Base-by-base conservation (phyloP, 2,888 invertebrate genomes). In the Scaptomyza flava region DNA sequence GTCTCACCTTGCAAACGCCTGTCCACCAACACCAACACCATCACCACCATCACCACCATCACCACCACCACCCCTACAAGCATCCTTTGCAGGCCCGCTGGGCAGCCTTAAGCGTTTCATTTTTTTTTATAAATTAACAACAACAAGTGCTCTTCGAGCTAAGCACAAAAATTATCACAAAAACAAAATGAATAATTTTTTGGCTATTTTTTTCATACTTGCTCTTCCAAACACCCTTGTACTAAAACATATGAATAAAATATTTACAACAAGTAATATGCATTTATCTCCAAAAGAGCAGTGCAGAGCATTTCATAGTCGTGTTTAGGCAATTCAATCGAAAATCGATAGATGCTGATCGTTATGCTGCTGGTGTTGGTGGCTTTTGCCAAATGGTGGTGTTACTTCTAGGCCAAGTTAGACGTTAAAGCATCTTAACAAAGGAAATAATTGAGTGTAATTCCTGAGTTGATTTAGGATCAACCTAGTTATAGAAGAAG, bases 61-160 rank as follows among this genome's bases (percentile, higher is more conserved):
- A 2, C 38, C 38, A 38, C 8, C 14, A 4, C n/a, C 14, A 14
- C 36, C 34, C n/a, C 11, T 9, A 5, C 33, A 6, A 9, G 2
- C 4, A 4, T 9, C 17, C 9, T 5, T 42, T 31, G 46, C 48
- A 50, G 52, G 30, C 50, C 62, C 53, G 34, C 34, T 57, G 63
- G 57, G 52, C 68, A 57, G 77, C 81, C 86, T 74, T 62, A 82
- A 83, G 86, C 82, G 86, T 86, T 86, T 27, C 23, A 2, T 27
- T 27, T 23, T 23, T 23, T 83, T 86, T 79, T 83, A 72, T 82
- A 86, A 82, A 85, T 83, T 85, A 82, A 77, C 86, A 81, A 71
- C 65, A 67, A 51, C 59, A 59, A 64, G 51, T 58, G 51, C 47
- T 42, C n/a, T n/a, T n/a, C 60, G 52, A 68, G 71, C 59, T 46